Conservation (phyloP, 35 echinoderm and acorn worm species). For the Hemicentrotus pulcherrimus region DNA sequence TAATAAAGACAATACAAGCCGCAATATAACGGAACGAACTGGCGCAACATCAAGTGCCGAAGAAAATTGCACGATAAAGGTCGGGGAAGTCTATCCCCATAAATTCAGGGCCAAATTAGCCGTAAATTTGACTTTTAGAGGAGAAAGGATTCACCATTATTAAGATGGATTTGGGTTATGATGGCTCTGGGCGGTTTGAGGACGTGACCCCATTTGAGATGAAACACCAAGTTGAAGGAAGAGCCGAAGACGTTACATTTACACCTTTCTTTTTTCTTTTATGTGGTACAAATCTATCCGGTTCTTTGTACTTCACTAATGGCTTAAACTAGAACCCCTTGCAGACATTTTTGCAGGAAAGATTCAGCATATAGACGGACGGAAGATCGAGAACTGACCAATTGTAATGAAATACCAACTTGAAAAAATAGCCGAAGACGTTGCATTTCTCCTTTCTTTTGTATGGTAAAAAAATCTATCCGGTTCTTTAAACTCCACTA, state of each 20-base stretch:
- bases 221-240: background rate
- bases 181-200: background rate
- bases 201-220: constrained; percentile 23
- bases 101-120: constrained; percentile 35
- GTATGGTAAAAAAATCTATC: background rate
- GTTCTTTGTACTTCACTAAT: background rate
- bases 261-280: background rate
- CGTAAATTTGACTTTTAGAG: constrained; percentile 43
- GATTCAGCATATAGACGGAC: too few species aligned
- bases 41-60: background rate
- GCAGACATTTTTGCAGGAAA: background rate
- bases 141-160: constrained; percentile 10
- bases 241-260: background rate
- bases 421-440: too few species aligned
- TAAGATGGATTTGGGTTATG: constrained; percentile 25
- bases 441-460: too few species aligned
- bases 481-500: background rate
- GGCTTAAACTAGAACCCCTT: background rate
- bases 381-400: too few species aligned
- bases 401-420: too few species aligned
- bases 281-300: background rate
- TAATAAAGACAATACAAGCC: background rate
- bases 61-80: background rate
- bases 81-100: constrained; percentile 33
- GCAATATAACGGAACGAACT: background rate